phyloP scores from a whole-genome alignment of 1,140 invertebrate species.

The Venturia canescens region DNA sequence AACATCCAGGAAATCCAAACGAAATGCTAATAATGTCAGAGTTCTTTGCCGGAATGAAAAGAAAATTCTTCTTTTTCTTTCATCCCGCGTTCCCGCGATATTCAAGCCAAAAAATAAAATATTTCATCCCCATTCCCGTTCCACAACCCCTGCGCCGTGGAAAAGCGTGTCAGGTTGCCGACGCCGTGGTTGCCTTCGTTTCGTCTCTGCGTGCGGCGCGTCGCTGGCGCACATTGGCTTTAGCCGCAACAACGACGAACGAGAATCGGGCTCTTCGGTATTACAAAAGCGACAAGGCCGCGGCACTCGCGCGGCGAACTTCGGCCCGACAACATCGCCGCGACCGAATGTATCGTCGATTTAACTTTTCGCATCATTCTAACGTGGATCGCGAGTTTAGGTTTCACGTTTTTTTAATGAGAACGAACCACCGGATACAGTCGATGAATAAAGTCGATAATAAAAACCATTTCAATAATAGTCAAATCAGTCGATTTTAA shows the following conservation, averaged over 20 bases:
- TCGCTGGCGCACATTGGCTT: slow-evolving; percentile 15
- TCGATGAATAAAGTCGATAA: background rate
- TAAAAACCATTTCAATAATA: no score
- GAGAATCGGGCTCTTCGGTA: slow-evolving; percentile 16
- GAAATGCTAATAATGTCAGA: no score
- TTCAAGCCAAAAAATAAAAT: background rate
- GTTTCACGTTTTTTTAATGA: background rate
- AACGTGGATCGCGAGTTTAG: background rate
- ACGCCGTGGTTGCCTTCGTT: slow-evolving; percentile 2
- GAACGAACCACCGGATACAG: background rate
- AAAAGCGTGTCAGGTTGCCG: slow-evolving; percentile 23
- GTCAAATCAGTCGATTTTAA: background rate
- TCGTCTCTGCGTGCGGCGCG: slow-evolving; percentile 31
- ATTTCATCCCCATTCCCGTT: background rate
- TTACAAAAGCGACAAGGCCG: slow-evolving; percentile 61
- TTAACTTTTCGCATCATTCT: background rate
- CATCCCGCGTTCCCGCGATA: no score
- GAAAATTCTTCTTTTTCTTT: no score
- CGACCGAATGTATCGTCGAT: slow-evolving; percentile 42
- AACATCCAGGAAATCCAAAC: no score
- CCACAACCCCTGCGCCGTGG: slow-evolving; percentile 2
- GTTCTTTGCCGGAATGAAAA: no score
- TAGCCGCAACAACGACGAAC: background rate
- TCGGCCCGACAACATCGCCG: slow-evolving; percentile 68
- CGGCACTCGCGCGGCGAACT: slow-evolving; percentile 71